phyloP scores from a whole-genome alignment of 2,888 invertebrate species.

The Pammene aurita region DNA sequence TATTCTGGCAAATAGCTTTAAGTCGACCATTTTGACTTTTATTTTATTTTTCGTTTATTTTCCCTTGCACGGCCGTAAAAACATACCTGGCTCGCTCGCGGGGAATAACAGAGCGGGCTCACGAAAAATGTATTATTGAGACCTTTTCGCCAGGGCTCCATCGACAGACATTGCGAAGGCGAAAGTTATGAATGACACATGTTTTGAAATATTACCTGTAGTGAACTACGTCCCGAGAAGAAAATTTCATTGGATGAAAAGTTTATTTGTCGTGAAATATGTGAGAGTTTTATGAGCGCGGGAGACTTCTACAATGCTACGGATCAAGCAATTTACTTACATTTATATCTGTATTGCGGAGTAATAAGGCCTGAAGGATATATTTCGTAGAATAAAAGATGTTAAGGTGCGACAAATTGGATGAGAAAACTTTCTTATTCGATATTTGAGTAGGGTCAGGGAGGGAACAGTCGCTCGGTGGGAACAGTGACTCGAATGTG shows the following conservation, averaged over 20 bases:
- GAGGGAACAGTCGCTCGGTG: too few species aligned
- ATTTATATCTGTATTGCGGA: slow-evolving; percentile 65
- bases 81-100: slow-evolving; percentile 78
- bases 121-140: slow-evolving; percentile 83
- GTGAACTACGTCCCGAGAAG: slow-evolving; percentile 75
- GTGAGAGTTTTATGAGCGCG: slow-evolving; percentile 80
- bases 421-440: slow-evolving; percentile 72
- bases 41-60: slow-evolving; percentile 84
- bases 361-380: slow-evolving; percentile 72
- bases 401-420: slow-evolving; percentile 77
- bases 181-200: slow-evolving; percentile 84
- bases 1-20: slow-evolving; percentile 80
- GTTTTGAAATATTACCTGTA: slow-evolving; percentile 84
- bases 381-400: slow-evolving; percentile 68
- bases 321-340: slow-evolving; percentile 77
- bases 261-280: slow-evolving; percentile 83
- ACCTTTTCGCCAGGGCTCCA: slow-evolving; percentile 81
- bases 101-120: slow-evolving; percentile 79
- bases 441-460: slow-evolving; percentile 42
- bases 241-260: slow-evolving; percentile 80
- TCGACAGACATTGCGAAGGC: slow-evolving; percentile 83
- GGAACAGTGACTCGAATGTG: too few species aligned
- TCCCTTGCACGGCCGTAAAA: slow-evolving; percentile 81
- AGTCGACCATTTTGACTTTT: slow-evolving; percentile 81
- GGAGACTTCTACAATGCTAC: slow-evolving; percentile 77